Base-by-base conservation (phyloP, 2,113 vertebrate species). In the Triplophysa siluroides region DNA sequence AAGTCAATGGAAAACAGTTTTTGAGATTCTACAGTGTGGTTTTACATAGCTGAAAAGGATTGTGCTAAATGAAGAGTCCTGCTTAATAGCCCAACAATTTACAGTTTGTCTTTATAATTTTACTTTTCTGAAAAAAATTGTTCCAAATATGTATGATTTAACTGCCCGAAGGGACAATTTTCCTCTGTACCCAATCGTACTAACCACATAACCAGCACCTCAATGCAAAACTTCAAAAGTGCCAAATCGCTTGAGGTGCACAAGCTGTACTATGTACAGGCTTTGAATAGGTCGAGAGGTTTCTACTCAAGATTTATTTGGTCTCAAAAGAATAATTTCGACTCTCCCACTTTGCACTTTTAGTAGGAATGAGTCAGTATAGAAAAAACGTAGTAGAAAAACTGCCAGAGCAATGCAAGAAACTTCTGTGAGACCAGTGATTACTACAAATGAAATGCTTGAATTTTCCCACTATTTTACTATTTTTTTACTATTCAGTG, bases 161-260 rank as follows among this genome's bases (percentile, higher is more conserved):
- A 29, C 69, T 78, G 60, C 78, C 86, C 76, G 70, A 75, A 73
- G 43, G 29, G 58, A 84, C 83, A 83, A 86, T 85, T 78, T 88
- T 86, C 89, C 81, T 82, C 85, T 87, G 86, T 78, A 86, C 85
- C 80, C 38, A 88, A 76, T n/a, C 88, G 87, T 90, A 90, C 89
- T 89, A 89, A 88, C 85, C 86, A 87, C 85, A 86, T 84, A 90
- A 92, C 91, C 90, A 93, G 91, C 92, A 92, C 89, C 92, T 90
- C 90, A 91, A 90, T 93, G 90, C 91, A 91, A 92, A 85, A 88
- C 86, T 90, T 87, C 85, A 85, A 82, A 91, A 92, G 92, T 94
- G 92, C 93, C 93, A 93, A 92, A 92, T 85, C 86, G 85, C 60
- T 63, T 83, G 73, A 83, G 88, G 88, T 88, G 79, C 87, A 84